Evolutionary conservation across 1,140 invertebrate species (phyloP).

Genomic region (Ectropis grisescens): DNA sequence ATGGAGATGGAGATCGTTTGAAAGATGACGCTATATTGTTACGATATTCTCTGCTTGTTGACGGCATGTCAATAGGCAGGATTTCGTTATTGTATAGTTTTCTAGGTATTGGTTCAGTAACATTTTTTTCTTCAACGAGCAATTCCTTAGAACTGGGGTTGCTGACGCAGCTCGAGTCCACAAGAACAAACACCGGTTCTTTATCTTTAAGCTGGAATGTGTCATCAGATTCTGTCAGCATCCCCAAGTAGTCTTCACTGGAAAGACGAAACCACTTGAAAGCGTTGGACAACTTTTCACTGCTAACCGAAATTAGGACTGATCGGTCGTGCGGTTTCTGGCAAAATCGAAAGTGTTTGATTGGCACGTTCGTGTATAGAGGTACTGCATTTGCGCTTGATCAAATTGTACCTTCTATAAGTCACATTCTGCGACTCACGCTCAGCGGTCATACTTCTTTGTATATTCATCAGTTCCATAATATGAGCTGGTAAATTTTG

Average conservation of each 20-base stretch:
- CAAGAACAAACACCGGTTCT: conserved; percentile 26
- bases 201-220: conserved; percentile 9
- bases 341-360: conserved; percentile 21
- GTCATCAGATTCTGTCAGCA: conserved; percentile 13
- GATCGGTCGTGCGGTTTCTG: conserved; percentile 9
- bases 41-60: conserved; percentile 23
- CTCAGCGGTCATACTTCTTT: conserved; percentile 22
- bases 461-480: conserved; percentile 26
- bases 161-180: conserved; percentile 21
- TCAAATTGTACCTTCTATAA: conserved; percentile 24
- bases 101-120: conserved; percentile 10
- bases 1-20: not conserved
- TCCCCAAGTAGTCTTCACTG: conserved; percentile 26
- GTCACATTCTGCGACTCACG: conserved; percentile 21
- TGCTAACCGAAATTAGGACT: conserved; percentile 1
- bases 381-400: conserved; percentile 8
- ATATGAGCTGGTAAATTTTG: conserved; percentile 32
- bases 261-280: conserved; percentile 32
- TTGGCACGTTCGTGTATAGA: conserved; percentile 10
- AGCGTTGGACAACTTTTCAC: conserved; percentile 11
- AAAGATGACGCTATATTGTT: conserved; percentile 4
- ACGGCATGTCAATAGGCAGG: conserved; percentile 14
- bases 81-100: conserved; percentile 18
- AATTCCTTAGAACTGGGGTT: conserved; percentile 28
- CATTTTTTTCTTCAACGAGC: conserved; percentile 15